phyloP scores from a whole-genome alignment of 1,140 invertebrate species.

The Pachypeltis micranthus region DNA sequence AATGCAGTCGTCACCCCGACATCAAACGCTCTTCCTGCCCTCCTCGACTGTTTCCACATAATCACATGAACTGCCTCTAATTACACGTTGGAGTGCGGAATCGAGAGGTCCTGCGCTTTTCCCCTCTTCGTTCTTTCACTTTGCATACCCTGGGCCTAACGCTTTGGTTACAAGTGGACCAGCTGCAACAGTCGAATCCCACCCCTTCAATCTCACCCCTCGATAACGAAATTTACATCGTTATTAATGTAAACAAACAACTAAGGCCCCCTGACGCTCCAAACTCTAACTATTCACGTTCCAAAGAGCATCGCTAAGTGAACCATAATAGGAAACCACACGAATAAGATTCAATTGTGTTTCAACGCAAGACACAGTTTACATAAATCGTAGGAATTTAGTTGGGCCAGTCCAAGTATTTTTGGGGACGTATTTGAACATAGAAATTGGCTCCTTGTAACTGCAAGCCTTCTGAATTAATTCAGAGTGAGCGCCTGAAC shows the following conservation, averaged over 20 bases:
- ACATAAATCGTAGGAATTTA: no score
- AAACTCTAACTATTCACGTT: not conserved
- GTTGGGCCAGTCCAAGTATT: no score
- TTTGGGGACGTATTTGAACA: no score
- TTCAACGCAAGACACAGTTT: no score
- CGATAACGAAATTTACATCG: not conserved
- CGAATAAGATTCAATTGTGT: no score
- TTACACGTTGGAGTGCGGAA: not conserved
- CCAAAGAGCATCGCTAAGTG: not conserved
- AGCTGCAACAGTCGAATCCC: not conserved
- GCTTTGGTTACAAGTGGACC: not conserved
- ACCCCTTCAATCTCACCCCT: not conserved
- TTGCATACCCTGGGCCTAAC: not conserved
- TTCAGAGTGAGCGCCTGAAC: no score
- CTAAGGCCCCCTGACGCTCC: not conserved
- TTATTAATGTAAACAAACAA: not conserved
- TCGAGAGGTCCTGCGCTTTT: not conserved
- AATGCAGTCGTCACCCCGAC: not conserved
- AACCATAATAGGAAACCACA: not conserved
- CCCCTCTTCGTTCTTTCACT: not conserved
- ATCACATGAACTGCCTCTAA: not conserved
- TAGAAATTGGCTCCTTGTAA: no score
- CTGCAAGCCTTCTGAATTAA: no score
- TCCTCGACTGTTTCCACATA: not conserved
- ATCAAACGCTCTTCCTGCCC: not conserved